phyloP scores from a whole-genome alignment of 35 echinoderm and acorn worm genomes.

The Diadema setosum region DNA sequence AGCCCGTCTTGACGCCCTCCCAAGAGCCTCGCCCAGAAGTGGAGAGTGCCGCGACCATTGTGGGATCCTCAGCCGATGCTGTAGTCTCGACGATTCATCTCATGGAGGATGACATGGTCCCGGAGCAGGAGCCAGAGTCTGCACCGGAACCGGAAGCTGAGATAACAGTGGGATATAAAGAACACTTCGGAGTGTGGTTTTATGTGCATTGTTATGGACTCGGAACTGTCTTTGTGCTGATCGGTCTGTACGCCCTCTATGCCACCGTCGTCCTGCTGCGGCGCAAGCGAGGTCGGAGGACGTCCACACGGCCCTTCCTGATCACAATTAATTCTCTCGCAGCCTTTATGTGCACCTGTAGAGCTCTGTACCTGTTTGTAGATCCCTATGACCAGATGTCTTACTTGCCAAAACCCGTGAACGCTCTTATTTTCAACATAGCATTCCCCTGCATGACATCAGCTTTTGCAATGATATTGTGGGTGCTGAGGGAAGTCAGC shows the following conservation, averaged over 20 bases:
- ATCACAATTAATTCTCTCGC: slow-evolving; percentile 20
- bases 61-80: too few relatives aligned
- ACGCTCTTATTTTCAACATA: slow-evolving; percentile 21
- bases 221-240: not conserved
- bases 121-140: too few relatives aligned
- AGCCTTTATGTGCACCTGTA: not conserved
- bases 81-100: too few relatives aligned
- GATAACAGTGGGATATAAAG: too few relatives aligned
- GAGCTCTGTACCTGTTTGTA: slow-evolving; percentile 42
- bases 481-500: slow-evolving; percentile 30
- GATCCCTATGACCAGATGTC: not conserved
- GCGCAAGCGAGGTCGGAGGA: not conserved
- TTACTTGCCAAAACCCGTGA: not conserved
- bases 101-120: too few relatives aligned
- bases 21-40: too few relatives aligned
- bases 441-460: slow-evolving; percentile 43
- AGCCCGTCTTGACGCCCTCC: too few relatives aligned
- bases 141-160: too few relatives aligned
- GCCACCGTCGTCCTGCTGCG: not conserved
- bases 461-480: slow-evolving; percentile 30
- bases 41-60: too few relatives aligned
- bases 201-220: slow-evolving; percentile 31
- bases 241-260: slow-evolving; percentile 27
- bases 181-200: slow-evolving; percentile 10
- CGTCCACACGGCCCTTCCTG: slow-evolving; percentile 5